Evolutionary conservation across 2,888 invertebrate species (phyloP).

Genomic region (Eupithecia subumbrata): DNA sequence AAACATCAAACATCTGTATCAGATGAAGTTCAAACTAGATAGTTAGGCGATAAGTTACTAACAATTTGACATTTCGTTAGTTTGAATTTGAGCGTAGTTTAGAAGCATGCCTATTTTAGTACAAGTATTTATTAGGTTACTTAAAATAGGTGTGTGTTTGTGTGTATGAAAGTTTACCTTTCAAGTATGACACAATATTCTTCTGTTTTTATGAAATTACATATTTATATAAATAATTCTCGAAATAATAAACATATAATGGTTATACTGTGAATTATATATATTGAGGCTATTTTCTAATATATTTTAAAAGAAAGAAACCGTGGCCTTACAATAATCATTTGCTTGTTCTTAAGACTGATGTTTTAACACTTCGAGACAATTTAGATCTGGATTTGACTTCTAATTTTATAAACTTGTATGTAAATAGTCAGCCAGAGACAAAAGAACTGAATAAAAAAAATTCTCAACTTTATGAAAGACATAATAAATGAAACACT

Average conservation of each 20-base stretch:
- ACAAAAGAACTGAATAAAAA: background rate
- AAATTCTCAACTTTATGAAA: background rate
- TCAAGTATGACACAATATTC: constrained; percentile 12
- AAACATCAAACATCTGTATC: constrained; percentile 77
- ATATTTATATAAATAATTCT: constrained; percentile 20
- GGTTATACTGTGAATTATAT: constrained; percentile 19
- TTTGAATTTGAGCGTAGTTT: constrained; percentile 62
- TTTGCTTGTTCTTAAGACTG: constrained; percentile 38
- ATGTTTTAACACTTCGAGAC: constrained; percentile 25
- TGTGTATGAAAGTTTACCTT: constrained; percentile 57
- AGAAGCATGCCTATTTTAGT: constrained; percentile 82
- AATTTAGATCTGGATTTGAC: constrained; percentile 10
- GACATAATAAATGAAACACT: background rate
- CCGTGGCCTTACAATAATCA: constrained; percentile 30
- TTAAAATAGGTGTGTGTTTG: constrained; percentile 72
- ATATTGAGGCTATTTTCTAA: constrained; percentile 32
- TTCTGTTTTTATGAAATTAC: constrained; percentile 19
- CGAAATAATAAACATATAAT: constrained; percentile 19
- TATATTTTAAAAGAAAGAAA: constrained; percentile 34
- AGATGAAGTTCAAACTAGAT: constrained; percentile 80
- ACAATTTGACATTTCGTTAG: constrained; percentile 69
- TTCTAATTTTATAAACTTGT: constrained; percentile 26
- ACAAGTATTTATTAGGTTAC: constrained; percentile 78
- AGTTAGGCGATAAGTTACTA: constrained; percentile 73
- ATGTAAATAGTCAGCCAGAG: background rate